Conservation (phyloP, 1,140 invertebrate species). For the Vanessa tameamea region DNA sequence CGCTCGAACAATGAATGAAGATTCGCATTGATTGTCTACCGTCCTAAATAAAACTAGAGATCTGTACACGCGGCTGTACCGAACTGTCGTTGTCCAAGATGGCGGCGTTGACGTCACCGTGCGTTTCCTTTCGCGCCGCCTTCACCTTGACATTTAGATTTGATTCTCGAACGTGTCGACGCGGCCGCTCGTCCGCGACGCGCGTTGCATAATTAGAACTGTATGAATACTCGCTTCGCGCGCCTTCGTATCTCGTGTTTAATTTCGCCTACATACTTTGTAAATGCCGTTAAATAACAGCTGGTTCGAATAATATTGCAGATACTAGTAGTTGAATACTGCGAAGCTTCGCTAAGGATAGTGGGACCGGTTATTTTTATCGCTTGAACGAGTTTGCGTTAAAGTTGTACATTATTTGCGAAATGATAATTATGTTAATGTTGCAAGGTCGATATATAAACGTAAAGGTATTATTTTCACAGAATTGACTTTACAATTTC, state of each 20-base stretch:
- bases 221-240: constrained; percentile 17
- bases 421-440: constrained; percentile 14
- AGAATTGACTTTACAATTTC: constrained; percentile 19
- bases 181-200: constrained; percentile 44
- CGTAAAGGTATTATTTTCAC: constrained; percentile 15
- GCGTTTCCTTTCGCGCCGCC: constrained; percentile 68
- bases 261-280: constrained; percentile 17
- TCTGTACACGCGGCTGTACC: constrained; percentile 36
- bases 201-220: constrained; percentile 43
- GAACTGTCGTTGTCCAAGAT: constrained; percentile 42
- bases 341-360: neutral
- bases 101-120: constrained; percentile 48
- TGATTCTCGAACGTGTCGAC: constrained; percentile 65
- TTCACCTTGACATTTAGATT: constrained; percentile 74
- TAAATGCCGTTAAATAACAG: constrained; percentile 29
- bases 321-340: neutral
- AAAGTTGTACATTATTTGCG: constrained; percentile 13
- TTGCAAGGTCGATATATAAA: constrained; percentile 17
- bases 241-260: constrained; percentile 17
- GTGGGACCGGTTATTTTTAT: constrained; percentile 8
- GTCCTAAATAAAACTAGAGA: constrained; percentile 43
- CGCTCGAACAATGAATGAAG: constrained; percentile 35
- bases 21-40: constrained; percentile 41
- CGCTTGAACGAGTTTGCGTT: constrained; percentile 6
- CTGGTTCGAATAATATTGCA: constrained; percentile 6